Evolutionary conservation across 2,113 vertebrate genomes (phyloP).

Genomic region (Hippolais icterina): DNA sequence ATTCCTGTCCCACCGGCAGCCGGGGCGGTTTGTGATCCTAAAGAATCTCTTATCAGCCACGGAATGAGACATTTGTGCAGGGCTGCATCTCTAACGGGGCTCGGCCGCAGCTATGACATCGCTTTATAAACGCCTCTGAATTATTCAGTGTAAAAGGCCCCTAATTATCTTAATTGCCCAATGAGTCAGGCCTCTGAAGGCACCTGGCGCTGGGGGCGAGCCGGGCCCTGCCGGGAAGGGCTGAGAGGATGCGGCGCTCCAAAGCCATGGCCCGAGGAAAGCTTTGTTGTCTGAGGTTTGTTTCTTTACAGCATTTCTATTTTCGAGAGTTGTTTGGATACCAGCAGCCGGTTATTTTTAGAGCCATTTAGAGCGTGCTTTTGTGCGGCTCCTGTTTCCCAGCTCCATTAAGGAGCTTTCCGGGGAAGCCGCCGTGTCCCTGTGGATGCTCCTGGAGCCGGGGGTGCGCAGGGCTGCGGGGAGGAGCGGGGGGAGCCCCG

Average conservation of each 20-base stretch:
- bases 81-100: not conserved
- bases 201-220: fast-evolving
- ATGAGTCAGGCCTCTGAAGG: fast-evolving
- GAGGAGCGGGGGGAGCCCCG: too few species aligned
- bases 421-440: not conserved
- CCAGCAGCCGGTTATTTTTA: not conserved
- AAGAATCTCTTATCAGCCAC: fast-evolving
- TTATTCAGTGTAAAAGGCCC: not conserved
- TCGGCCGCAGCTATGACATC: fast-evolving
- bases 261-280: not conserved
- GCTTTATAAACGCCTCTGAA: not conserved
- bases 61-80: not conserved
- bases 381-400: not conserved
- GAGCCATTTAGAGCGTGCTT: not conserved
- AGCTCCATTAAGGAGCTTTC: not conserved
- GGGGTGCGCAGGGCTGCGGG: too few species aligned
- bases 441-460: not conserved
- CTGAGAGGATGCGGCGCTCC: fast-evolving
- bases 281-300: not conserved
- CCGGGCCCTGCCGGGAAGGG: fast-evolving
- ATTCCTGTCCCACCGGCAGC: not conserved
- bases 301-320: not conserved
- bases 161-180: not conserved
- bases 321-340: not conserved
- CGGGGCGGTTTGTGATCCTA: fast-evolving